Evolutionary conservation across 2,113 vertebrate genomes (phyloP).

Genomic region (Microcebus ravelobensis): DNA sequence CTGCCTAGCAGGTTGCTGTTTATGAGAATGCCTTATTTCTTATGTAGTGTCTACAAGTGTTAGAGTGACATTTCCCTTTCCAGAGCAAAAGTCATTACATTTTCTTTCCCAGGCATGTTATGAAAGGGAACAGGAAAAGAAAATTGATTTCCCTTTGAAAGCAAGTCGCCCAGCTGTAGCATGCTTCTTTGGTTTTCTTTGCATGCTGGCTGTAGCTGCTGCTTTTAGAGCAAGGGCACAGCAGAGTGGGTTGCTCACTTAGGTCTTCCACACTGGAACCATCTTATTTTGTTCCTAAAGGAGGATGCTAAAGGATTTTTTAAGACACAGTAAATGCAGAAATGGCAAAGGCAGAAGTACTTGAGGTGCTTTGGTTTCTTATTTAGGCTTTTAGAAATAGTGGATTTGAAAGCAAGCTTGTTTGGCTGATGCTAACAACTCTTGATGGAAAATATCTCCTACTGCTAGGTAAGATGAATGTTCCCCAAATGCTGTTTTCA

Average conservation of each 20-base stretch:
- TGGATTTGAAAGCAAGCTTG: conserved; percentile 15
- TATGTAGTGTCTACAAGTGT: neutral
- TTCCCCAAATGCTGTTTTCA: neutral
- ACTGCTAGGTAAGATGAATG: neutral
- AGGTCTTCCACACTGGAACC: neutral
- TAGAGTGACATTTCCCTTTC: conserved; percentile 42
- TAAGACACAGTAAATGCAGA: neutral
- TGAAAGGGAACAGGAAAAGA: conserved; percentile 24
- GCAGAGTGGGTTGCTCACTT: neutral
- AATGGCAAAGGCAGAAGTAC: neutral
- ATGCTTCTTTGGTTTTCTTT: neutral
- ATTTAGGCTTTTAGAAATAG: neutral
- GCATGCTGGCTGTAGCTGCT: neutral
- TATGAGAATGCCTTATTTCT: neutral
- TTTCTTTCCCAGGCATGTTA: conserved; percentile 30
- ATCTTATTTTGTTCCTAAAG: neutral
- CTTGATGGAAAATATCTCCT: neutral
- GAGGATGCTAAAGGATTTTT: neutral
- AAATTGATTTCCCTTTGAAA: conserved; percentile 38
- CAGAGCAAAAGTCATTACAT: conserved; percentile 26
- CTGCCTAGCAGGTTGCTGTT: neutral
- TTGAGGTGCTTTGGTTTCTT: neutral
- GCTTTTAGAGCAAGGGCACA: neutral
- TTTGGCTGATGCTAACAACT: neutral
- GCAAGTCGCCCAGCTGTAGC: neutral